Conservation (phyloP, 2,888 invertebrate genomes). For the Melanostoma mellinum region DNA sequence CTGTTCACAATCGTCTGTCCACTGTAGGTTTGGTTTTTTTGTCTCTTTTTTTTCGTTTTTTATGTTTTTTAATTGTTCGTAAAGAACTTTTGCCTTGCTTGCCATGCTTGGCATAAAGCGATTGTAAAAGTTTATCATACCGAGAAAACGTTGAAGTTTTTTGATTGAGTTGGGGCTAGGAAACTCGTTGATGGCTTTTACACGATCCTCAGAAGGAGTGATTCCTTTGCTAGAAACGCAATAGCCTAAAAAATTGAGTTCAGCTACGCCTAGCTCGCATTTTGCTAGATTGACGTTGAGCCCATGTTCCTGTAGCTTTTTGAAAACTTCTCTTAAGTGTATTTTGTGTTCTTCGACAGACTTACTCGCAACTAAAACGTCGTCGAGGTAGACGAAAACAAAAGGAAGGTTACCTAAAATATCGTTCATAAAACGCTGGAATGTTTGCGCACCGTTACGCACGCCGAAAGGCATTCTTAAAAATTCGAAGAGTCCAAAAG, state of each 20-base stretch:
- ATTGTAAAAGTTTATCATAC: conserved; percentile 19
- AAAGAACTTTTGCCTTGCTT: background rate
- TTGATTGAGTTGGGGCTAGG: background rate
- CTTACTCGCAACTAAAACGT: conserved; percentile 72
- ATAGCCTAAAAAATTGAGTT: conserved; percentile 9
- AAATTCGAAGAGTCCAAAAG: conserved; percentile 78
- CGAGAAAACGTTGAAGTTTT: conserved; percentile 21
- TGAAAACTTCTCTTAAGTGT: background rate
- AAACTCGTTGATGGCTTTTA: conserved; percentile 10
- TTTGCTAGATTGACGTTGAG: conserved; percentile 22
- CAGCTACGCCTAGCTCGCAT: conserved; percentile 25
- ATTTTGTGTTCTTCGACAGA: background rate
- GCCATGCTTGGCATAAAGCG: conserved; percentile 22
- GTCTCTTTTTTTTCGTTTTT: background rate
- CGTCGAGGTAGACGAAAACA: conserved; percentile 72
- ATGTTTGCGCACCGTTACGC: conserved; percentile 74
- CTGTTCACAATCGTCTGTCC: conserved; percentile 10
- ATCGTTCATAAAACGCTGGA: conserved; percentile 75
- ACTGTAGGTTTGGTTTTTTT: background rate
- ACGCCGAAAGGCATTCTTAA: conserved; percentile 77
- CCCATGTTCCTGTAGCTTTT: conserved; percentile 16
- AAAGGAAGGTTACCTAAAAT: conserved; percentile 72
- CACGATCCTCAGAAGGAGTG: background rate
- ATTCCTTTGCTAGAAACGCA: background rate
- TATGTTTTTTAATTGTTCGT: conserved; percentile 10